Conservation (phyloP, 2,797 vertebrate species). For the Anableps anableps region DNA sequence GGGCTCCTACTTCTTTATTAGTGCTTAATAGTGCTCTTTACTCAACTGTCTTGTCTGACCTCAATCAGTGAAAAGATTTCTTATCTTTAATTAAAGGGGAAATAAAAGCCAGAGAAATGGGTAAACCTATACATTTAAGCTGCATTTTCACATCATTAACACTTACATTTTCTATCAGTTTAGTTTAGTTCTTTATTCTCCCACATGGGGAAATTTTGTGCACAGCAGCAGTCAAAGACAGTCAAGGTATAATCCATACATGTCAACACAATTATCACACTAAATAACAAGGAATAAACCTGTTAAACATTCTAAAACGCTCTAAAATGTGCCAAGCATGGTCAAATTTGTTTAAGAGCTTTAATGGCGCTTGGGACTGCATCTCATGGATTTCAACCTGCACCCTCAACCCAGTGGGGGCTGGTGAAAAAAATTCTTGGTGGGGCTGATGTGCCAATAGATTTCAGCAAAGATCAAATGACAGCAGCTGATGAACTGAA, state of each 20-base stretch:
- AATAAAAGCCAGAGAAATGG: neutral
- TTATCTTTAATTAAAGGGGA: neutral
- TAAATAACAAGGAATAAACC: neutral
- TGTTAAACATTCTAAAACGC: neutral
- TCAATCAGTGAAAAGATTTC: conserved; percentile 6
- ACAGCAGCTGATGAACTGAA: no score
- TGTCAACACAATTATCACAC: neutral
- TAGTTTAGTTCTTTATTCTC: neutral
- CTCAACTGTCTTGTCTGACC: conserved; percentile 18
- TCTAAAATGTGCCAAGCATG: neutral
- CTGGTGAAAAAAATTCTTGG: no score
- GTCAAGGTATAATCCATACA: neutral
- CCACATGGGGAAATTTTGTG: neutral
- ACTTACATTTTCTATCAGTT: neutral
- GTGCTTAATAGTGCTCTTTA: conserved; percentile 17
- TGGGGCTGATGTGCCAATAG: no score
- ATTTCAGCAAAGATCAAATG: no score
- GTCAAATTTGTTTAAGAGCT: neutral
- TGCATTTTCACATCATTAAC: neutral
- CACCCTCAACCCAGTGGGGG: no score
- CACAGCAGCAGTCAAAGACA: neutral
- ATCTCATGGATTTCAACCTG: no score
- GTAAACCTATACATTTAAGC: neutral
- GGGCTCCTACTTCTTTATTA: conserved; percentile 26
- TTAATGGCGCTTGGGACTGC: neutral